These are phyloP conservation scores for Melanchra persicariae DNA, from an alignment of 2,888 invertebrate genomes.

Conservation along the genomic window DNA sequence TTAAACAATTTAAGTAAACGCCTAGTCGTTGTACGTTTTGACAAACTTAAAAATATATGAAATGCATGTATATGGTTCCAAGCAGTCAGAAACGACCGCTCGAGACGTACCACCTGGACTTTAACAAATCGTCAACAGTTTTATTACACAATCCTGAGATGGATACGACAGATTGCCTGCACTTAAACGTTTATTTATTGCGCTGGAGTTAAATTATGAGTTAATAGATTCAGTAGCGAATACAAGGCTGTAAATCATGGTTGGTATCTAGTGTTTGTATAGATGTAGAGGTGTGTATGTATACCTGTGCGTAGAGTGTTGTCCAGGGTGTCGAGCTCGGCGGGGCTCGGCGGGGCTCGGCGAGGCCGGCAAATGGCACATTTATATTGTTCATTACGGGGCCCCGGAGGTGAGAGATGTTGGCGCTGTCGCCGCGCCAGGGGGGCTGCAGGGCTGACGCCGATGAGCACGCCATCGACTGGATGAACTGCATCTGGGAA, in stretches of 20 bases:
- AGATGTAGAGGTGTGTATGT: constrained; percentile 15
- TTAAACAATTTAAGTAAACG: constrained; percentile 14
- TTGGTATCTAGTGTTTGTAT: constrained; percentile 49
- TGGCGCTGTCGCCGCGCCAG: constrained; percentile 85
- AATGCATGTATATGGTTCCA: constrained; percentile 18
- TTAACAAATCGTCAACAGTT: constrained; percentile 63
- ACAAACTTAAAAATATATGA: constrained; percentile 44
- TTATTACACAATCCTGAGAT: constrained; percentile 65
- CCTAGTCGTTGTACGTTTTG: constrained; percentile 22
- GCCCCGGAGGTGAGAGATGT: constrained; percentile 88
- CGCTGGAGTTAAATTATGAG: constrained; percentile 65
- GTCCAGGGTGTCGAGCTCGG: constrained; percentile 54
- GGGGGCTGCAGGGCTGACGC: constrained; percentile 80
- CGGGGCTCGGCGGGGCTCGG: constrained; percentile 39
- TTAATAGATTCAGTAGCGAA: constrained; percentile 69
- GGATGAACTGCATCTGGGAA: constrained; percentile 30
- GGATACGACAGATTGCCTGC: constrained; percentile 67
- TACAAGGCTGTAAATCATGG: constrained; percentile 65
- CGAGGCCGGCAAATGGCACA: constrained; percentile 82
- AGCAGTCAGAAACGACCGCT: constrained; percentile 36
- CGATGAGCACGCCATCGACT: neutral
- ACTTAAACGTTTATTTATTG: constrained; percentile 67
- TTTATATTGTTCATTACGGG: constrained; percentile 88
- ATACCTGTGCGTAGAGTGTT: constrained; percentile 55
- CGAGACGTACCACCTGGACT: constrained; percentile 51